Percentiles rank a stretch among this genome's conserved stretches.
phyloP scores from a whole-genome alignment of 2,888 invertebrate genomes.

The Philereme transversata region DNA sequence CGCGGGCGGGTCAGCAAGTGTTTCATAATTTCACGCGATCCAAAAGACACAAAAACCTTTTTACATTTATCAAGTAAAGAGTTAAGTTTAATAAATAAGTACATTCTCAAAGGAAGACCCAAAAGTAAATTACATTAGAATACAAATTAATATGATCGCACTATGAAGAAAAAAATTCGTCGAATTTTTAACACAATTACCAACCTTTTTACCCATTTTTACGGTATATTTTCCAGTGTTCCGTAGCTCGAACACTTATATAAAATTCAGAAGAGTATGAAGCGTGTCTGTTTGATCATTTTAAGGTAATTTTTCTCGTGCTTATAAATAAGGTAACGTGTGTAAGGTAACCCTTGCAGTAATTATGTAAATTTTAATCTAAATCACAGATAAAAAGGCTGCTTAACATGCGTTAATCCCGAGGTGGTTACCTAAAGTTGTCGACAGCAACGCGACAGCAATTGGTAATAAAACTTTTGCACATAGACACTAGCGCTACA shows the following conservation, averaged over 20 bases:
- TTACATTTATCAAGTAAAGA: conserved; percentile 46
- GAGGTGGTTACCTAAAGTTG: too few relatives aligned
- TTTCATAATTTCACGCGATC: conserved; percentile 65
- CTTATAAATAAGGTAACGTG: conserved; percentile 25
- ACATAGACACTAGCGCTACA: too few relatives aligned
- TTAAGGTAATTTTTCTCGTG: conserved; percentile 39
- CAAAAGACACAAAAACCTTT: conserved; percentile 41
- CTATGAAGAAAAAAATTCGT: conserved; percentile 55
- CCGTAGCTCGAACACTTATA: conserved; percentile 23
- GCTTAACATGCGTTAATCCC: too few relatives aligned
- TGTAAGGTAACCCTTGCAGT: conserved; percentile 9
- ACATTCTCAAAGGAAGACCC: conserved; percentile 57
- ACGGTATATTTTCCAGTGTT: conserved; percentile 20
- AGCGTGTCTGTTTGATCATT: conserved; percentile 39
- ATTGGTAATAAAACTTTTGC: too few relatives aligned
- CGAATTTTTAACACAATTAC: conserved; percentile 25
- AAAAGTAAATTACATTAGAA: conserved; percentile 79
- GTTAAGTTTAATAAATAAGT: conserved; percentile 54
- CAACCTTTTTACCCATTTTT: background rate
- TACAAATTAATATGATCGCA: conserved; percentile 77
- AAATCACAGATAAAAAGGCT: background rate
- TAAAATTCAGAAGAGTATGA: conserved; percentile 35
- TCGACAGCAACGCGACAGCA: too few relatives aligned
- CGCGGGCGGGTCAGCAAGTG: conserved; percentile 40
- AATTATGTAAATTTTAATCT: conserved; percentile 24